Evolutionary conservation across 2,888 invertebrate species (phyloP), one percentile per base, ranked within the genome.

Genomic region (Nomada fucata): DNA sequence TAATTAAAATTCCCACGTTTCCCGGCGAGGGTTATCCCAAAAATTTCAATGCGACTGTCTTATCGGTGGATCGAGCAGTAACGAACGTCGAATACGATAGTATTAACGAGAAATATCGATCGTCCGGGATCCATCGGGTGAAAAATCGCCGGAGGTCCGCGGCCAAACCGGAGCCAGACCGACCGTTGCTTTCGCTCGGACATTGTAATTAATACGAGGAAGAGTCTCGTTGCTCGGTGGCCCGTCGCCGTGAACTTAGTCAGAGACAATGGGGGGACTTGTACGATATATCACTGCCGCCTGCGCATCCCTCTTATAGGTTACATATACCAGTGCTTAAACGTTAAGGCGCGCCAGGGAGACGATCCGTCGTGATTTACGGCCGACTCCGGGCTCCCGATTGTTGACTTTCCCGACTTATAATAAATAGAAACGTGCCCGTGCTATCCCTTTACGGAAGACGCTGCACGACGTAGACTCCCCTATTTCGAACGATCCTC

Each of bases 141-240:
- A 50, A 67, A 23, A 67, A 67, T 52, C 50, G 67, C 5, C 36
- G 36, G 36, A 36, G 36, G 36, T 36, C 36, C 36, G 7, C 1
- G 36, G 5, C 36, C 36, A 36, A 36, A 36, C 36, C 36, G 36
- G 36, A 36, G 36, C 36, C 36, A 36, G 36, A 36, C 36, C 36
- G 5, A 36, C 36, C 36, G 36, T 36, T 36, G 36, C 36, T 57
- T 57, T 69, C 69, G 70, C 42, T 50, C 55, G 71, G 67, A 73
- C 79, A 64, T 82, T 75, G 86, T 87, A 87, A 87, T 88, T 88
- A 86, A 88, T 88, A 86, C 84, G 83, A 73, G 81, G 79, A 83
- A 84, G 81, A 77, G 64, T 53, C 78, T 79, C 57, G 83, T 73
- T 67, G 59, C 73, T 75, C 76, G 82, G 75, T 82, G 85, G 82